These are phyloP conservation scores for Ennomos quercinarius DNA, from an alignment of 2,888 invertebrate species.

Conservation along the genomic window DNA sequence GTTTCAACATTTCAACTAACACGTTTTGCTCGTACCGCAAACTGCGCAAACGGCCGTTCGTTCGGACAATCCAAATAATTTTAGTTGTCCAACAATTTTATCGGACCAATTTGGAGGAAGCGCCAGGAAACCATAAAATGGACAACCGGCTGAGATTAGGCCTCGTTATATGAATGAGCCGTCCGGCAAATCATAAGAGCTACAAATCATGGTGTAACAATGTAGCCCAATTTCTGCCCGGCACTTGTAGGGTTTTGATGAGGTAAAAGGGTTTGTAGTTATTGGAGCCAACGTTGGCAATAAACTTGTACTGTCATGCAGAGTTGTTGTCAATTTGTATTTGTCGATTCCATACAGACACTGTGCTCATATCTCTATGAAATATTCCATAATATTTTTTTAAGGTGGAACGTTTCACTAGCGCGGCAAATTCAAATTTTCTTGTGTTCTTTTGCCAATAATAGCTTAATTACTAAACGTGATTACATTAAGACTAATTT, in stretches of 20 bases:
- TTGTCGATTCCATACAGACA: not conserved
- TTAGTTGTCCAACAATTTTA: slow-evolving; percentile 28
- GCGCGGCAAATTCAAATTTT: no score
- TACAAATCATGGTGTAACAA: slow-evolving; percentile 29
- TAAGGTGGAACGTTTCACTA: no score
- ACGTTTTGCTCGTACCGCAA: slow-evolving; percentile 30
- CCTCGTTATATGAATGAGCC: slow-evolving; percentile 24
- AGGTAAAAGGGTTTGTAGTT: slow-evolving; percentile 11
- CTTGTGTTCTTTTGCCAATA: no score
- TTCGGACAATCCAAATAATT: slow-evolving; percentile 29
- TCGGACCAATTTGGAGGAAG: slow-evolving; percentile 11
- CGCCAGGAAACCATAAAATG: slow-evolving; percentile 33
- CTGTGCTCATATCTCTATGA: no score
- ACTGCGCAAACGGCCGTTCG: slow-evolving; percentile 16
- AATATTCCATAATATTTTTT: no score
- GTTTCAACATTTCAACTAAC: slow-evolving; percentile 25
- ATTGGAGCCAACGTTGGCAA: slow-evolving; percentile 10
- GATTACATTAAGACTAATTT: no score
- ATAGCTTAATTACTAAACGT: no score
- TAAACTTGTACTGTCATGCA: not conserved
- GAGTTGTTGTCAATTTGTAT: not conserved
- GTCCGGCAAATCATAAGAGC: slow-evolving; percentile 24
- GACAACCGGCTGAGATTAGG: slow-evolving; percentile 25
- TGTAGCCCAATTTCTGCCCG: slow-evolving; percentile 25
- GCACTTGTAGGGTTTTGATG: slow-evolving; percentile 19